A percentile compares a stretch with the other conserved stretches of the same genome.
These are phyloP conservation scores for Subanguina moxae DNA, from an alignment of 1,140 invertebrate genomes.

Conservation along the genomic window DNA sequence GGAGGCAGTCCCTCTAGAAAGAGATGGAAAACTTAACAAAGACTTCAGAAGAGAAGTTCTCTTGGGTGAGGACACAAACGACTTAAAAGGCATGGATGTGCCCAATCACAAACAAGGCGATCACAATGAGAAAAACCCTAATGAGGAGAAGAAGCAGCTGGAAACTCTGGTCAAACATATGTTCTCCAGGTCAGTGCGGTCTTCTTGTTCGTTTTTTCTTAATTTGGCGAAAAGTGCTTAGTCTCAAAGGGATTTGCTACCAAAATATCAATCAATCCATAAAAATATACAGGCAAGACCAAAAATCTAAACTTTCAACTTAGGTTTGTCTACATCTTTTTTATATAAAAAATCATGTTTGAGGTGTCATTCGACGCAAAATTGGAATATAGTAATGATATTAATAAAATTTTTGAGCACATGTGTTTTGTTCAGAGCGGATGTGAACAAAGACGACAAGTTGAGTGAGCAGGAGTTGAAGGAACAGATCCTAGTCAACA, in stretches of 20 bases:
- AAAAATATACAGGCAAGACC: too few species aligned
- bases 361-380: too few species aligned
- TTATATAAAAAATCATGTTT: too few species aligned
- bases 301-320: too few species aligned
- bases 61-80: constrained; percentile 13
- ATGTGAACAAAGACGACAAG: constrained; percentile 80
- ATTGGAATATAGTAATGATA: too few species aligned
- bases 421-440: constrained; percentile 68
- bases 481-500: constrained; percentile 25
- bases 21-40: constrained; percentile 35
- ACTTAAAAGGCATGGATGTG: constrained; percentile 10
- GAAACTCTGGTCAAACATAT: constrained; percentile 21
- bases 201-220: too few species aligned
- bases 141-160: constrained; percentile 18
- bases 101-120: not conserved
- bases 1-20: constrained; percentile 34
- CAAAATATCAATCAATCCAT: too few species aligned
- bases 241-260: too few species aligned
- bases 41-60: constrained; percentile 39
- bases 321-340: too few species aligned
- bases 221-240: too few species aligned
- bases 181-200: not conserved
- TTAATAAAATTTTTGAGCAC: not conserved
- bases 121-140: constrained; percentile 13
- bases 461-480: constrained; percentile 81